Evolutionary conservation across 2,888 invertebrate species (phyloP), one percentile per base, ranked within the genome.

Genomic region (Amphipyra berbera): DNA sequence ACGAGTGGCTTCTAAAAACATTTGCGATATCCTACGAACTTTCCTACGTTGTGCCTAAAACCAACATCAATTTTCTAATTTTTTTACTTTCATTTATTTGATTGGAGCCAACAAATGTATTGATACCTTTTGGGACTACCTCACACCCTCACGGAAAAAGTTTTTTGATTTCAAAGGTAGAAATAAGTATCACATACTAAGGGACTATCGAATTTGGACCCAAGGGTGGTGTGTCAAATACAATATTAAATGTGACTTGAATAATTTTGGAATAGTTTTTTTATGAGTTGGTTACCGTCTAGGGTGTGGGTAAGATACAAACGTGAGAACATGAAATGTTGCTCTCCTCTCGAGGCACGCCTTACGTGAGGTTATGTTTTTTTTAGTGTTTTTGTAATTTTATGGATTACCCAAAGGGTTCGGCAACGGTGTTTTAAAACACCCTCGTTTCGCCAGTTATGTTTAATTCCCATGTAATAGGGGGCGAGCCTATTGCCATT

Each of bases 211-310:
- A 33, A 33, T 42, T 48, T 21, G 8, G 41, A 12, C 47, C 38
- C 42, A 33, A 13, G 65, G 12, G 52, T 27, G 6, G n/a, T 13
- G 21, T 40, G 47, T 69, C 62, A 61, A 61, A 42, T 44, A 52
- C 13, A 38, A 6, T 59, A 59, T 45, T 68, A 56, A 68, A 68
- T 68, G 64, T 58, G 68, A 68, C 40, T 33, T 9, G 58, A 63
- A 57, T 63, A 44, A 53, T 62, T 64, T 33, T 27, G 12, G 9
- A 5, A 14, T 2, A 27, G 8, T 41, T 42, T 15, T 14, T 40
- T 1, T 40, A 40, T 13, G 3, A 15, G 14, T 15, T 15, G 10
- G 14, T 14, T 3, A 15, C 9, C 13, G 7, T 7, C 0, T 13
- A 14, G 7, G 0, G 42, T 42, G 9, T 56, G 30, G 35, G 38